These are phyloP conservation scores for Cnemophilus loriae DNA, from an alignment of 2,113 vertebrate genomes.

Conservation along the genomic window DNA sequence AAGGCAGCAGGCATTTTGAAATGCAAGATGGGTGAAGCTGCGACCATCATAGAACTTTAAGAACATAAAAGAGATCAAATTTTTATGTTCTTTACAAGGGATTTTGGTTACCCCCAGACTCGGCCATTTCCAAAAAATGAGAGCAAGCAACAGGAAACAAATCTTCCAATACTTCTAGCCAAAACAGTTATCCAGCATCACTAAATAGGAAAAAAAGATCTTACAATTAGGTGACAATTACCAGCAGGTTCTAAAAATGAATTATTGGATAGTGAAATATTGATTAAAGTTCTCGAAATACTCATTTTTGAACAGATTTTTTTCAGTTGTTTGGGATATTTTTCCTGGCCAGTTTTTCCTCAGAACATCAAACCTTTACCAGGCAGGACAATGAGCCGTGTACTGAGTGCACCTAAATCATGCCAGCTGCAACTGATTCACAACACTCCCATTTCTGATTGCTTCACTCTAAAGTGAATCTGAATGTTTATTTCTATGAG, in stretches of 20 bases:
- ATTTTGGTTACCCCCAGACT: not conserved
- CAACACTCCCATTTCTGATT: not conserved
- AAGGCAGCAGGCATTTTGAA: not conserved
- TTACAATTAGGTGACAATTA: not conserved
- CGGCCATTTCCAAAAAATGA: not conserved
- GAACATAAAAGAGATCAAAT: not conserved
- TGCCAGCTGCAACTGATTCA: not conserved
- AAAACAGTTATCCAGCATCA: not conserved
- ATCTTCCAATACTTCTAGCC: not conserved
- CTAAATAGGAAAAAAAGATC: not conserved
- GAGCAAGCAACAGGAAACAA: not conserved
- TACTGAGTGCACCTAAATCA: not conserved
- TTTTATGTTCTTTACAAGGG: not conserved
- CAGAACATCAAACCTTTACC: not conserved
- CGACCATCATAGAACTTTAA: not conserved
- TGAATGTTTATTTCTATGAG: not conserved
- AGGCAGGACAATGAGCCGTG: not conserved
- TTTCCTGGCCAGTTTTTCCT: not conserved
- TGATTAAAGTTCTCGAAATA: not conserved
- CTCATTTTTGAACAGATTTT: rapidly evolving
- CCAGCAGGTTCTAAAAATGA: not conserved
- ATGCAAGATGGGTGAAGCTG: not conserved
- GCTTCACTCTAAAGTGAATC: not conserved
- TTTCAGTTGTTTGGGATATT: rapidly evolving
- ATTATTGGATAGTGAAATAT: not conserved